phyloP scores from a whole-genome alignment of 2,888 invertebrate species.

The Cataglyphis altisquamis region DNA sequence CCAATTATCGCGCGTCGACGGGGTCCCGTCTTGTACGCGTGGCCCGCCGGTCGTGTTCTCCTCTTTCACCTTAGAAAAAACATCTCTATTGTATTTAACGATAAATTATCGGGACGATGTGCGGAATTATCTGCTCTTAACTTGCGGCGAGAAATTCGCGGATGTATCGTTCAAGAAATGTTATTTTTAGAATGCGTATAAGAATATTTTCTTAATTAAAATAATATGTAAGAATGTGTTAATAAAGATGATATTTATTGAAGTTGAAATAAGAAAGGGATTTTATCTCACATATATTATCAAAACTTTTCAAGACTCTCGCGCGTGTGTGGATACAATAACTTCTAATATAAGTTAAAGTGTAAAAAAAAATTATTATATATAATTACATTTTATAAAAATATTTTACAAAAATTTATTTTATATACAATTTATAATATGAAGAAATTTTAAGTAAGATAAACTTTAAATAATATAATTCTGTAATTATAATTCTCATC shows the following conservation, averaged over 20 bases:
- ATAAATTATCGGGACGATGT: constrained; percentile 13
- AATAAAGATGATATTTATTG: background rate
- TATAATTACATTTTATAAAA: background rate
- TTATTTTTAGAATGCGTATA: background rate
- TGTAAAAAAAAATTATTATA: background rate
- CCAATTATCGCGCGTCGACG: constrained; percentile 74
- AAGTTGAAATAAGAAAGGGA: background rate
- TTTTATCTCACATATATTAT: background rate
- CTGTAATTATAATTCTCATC: background rate
- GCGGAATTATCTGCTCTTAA: background rate
- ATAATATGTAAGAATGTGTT: background rate
- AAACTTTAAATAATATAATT: constrained; percentile 20
- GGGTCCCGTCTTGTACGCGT: constrained; percentile 48
- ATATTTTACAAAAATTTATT: background rate
- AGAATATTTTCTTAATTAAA: background rate
- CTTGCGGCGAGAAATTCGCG: background rate
- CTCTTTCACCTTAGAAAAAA: constrained; percentile 43
- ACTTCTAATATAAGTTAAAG: background rate
- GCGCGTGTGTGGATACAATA: background rate
- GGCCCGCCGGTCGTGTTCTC: constrained; percentile 25
- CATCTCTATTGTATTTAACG: constrained; percentile 42
- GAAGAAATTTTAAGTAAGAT: background rate
- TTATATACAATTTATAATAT: background rate
- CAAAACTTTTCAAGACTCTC: background rate
- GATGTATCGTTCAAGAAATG: background rate